A percentile compares a stretch with the other conserved stretches of the same genome.
These are phyloP conservation scores for Caranx melampygus DNA, from an alignment of 2,113 vertebrate species.

Conservation along the genomic window DNA sequence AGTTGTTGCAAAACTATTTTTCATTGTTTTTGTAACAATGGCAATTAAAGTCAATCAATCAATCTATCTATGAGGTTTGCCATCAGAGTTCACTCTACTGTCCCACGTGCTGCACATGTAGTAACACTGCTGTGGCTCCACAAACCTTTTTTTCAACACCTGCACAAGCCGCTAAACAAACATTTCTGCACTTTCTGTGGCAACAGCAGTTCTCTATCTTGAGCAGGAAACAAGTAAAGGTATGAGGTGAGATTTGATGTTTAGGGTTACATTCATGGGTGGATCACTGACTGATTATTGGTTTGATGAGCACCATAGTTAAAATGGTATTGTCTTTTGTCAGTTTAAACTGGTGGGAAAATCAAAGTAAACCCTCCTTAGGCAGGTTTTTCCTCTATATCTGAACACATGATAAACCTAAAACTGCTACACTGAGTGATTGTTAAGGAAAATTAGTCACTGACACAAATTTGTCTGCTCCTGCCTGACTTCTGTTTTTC, in stretches of 20 bases:
- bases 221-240: background rate
- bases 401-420: background rate
- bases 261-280: background rate
- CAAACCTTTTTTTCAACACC: background rate
- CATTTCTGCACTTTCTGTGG: too few relatives aligned
- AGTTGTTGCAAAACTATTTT: too few relatives aligned
- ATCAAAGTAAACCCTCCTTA: background rate
- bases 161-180: background rate
- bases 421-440: background rate
- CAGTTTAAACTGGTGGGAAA: background rate
- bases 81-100: background rate
- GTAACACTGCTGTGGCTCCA: background rate
- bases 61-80: too few relatives aligned
- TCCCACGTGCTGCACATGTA: background rate
- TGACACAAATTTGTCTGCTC: too few relatives aligned
- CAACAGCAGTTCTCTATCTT: background rate
- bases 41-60: too few relatives aligned
- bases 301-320: background rate
- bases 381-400: background rate
- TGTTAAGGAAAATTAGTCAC: background rate
- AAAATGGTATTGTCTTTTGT: background rate
- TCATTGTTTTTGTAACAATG: too few relatives aligned
- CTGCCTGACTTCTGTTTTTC: too few relatives aligned
- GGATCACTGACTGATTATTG: background rate
- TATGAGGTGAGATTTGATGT: background rate